Conservation (phyloP, 1,140 invertebrate genomes). For the honey bee (Apis mellifera) region DNA sequence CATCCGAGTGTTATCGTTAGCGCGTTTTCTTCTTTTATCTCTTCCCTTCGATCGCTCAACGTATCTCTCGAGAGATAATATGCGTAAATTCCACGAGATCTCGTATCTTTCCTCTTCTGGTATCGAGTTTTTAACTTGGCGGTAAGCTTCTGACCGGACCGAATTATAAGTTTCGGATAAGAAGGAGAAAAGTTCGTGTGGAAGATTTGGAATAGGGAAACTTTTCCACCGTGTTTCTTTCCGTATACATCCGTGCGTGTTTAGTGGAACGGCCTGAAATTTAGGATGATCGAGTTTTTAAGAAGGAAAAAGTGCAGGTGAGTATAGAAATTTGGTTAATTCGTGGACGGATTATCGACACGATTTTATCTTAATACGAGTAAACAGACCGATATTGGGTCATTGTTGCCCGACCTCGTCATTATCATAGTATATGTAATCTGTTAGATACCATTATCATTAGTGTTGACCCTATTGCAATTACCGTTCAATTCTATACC, state of each 20-base stretch:
- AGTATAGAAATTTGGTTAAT: too few species aligned
- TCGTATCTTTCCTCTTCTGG: too few species aligned
- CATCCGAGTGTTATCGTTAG: too few species aligned
- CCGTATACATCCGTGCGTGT: too few species aligned
- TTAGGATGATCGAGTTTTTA: too few species aligned
- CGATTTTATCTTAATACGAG: neutral
- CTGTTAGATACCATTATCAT: neutral
- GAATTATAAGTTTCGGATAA: constrained; percentile 6
- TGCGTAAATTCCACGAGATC: too few species aligned
- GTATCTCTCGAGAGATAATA: too few species aligned
- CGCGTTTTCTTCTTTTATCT: too few species aligned
- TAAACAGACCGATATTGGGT: neutral
- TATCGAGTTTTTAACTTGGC: neutral
- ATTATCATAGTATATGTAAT: neutral
- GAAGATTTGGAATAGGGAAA: neutral
- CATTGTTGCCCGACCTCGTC: neutral
- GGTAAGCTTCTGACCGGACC: too few species aligned
- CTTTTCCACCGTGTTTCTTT: too few species aligned
- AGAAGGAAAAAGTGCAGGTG: neutral
- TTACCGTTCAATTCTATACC: neutral
- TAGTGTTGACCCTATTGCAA: neutral
- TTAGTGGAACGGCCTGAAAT: too few species aligned
- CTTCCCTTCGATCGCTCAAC: too few species aligned
- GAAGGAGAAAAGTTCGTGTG: neutral
- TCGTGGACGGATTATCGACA: neutral